Evolutionary conservation across 2,888 invertebrate species (phyloP), one percentile per base, ranked within the genome.

Genomic region (Helicoverpa assulta): DNA sequence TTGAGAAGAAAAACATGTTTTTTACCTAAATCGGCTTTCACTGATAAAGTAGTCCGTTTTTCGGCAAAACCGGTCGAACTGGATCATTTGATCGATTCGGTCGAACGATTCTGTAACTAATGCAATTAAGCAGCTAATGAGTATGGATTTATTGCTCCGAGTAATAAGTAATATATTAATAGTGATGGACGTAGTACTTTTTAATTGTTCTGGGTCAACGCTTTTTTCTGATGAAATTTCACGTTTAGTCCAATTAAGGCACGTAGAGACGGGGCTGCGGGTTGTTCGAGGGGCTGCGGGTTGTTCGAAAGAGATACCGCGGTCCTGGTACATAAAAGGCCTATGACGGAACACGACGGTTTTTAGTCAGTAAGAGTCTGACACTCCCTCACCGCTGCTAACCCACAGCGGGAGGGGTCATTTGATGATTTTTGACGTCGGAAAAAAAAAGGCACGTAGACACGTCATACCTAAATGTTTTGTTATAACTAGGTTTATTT

Each of bases 1-100:
- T 86, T 79, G 76, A 77, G 80, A 82, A 82, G 71, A 86, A 82
- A 77, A 82, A 81, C 81, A 66, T 61, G 76, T 68, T 71, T 65
- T 82, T 78, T 76, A 74, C 81, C 80, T 76, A 78, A 85, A 85
- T 86, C 74, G 74, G 86, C 90, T 90, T 91, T 91, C 89, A 89
- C 89, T 71, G 55, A 43, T 18, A 26, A 53, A 26, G 14, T 33
- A n/a, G 37, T 68, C 10, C 10, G 59, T 60, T 74, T 73, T 83
- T 60, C 65, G 79, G 16, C 56, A 29, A 71, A 50, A 50, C 50
- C 50, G 3, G 50, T 18, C 8, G 4, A 18, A 50, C 50, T 2
- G 50, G 50, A 50, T 8, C 18, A 10, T 19, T 50, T 47, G 57
- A 74, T 65, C 55, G 57, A 63, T 73, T 43, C 47, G 53, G 51